Percentiles rank a stretch among this genome's conserved stretches.
phyloP scores from a whole-genome alignment of 2,797 vertebrate genomes.

The Oryzias sinensis region DNA sequence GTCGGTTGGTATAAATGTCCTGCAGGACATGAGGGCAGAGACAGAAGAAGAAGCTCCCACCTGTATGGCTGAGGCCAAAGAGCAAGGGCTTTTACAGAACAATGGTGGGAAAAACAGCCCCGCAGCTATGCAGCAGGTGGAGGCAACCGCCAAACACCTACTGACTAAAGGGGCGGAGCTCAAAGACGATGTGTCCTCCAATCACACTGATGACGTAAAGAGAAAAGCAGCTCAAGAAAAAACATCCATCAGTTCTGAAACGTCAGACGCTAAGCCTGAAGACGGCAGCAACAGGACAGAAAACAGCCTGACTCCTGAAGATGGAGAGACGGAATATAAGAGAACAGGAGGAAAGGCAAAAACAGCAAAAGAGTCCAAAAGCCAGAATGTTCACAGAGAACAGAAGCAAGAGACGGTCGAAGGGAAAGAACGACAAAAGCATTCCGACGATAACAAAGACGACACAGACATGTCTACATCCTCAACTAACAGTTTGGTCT shows the following conservation, averaged over 20 bases:
- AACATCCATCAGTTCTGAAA: background rate
- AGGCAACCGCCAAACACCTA: conserved; percentile 9
- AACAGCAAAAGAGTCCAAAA: conserved; percentile 8
- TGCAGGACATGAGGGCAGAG: conserved; percentile 16
- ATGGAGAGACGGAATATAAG: conserved; percentile 1
- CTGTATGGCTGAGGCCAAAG: conserved; percentile 6
- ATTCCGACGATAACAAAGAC: background rate
- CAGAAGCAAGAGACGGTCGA: background rate
- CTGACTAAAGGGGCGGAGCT: conserved; percentile 9
- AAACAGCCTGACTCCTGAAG: background rate
- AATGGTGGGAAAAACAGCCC: background rate
- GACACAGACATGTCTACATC: background rate
- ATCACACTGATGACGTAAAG: background rate
- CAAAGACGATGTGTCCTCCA: background rate
- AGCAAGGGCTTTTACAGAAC: conserved; percentile 18
- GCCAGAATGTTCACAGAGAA: background rate
- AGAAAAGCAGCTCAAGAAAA: conserved; percentile 4
- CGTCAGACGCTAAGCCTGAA: background rate
- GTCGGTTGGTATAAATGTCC: background rate
- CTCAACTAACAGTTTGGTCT: background rate
- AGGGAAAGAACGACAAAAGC: conserved; percentile 5
- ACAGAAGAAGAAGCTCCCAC: background rate
- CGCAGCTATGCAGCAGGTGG: conserved; percentile 6
- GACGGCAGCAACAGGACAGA: conserved; percentile 10
- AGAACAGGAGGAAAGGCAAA: background rate